These are phyloP conservation scores for Scolopax mira DNA, from an alignment of 2,113 vertebrate species.

Conservation along the genomic window DNA sequence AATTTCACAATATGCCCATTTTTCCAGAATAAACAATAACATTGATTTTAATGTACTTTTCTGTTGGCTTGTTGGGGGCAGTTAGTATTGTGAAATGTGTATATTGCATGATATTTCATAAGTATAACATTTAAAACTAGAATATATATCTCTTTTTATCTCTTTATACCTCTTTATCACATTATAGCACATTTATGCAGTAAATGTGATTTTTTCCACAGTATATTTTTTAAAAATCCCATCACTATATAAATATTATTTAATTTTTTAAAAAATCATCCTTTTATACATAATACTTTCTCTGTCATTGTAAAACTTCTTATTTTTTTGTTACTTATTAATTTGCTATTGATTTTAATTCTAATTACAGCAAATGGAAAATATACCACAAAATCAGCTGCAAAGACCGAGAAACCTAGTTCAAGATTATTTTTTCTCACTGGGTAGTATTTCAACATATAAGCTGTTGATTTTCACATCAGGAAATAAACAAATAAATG, in stretches of 20 bases:
- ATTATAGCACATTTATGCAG: not conserved
- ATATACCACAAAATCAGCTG: not conserved
- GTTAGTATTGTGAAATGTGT: not conserved
- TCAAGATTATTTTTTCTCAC: not conserved
- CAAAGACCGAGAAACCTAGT: not conserved
- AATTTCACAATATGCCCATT: not conserved
- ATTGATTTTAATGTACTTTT: not conserved
- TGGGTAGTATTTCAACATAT: not conserved
- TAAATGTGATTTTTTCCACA: not conserved
- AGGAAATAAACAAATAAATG: constrained; percentile 13
- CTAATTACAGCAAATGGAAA: not conserved
- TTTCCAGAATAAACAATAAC: not conserved
- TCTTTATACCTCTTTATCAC: not conserved
- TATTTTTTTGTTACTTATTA: not conserved
- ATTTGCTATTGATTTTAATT: not conserved
- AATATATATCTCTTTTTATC: too few relatives aligned
- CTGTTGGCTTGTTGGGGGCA: not conserved
- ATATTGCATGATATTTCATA: not conserved
- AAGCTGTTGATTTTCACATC: not conserved
- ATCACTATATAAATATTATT: not conserved
- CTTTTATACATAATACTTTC: not conserved
- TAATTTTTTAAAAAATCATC: not conserved
- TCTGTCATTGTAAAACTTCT: not conserved
- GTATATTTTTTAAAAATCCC: not conserved
- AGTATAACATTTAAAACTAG: not conserved